Percentiles rank a stretch among this genome's conserved stretches.
Evolutionary conservation across 2,888 invertebrate species (phyloP).

Genomic region (Alentia gelatinosa): DNA sequence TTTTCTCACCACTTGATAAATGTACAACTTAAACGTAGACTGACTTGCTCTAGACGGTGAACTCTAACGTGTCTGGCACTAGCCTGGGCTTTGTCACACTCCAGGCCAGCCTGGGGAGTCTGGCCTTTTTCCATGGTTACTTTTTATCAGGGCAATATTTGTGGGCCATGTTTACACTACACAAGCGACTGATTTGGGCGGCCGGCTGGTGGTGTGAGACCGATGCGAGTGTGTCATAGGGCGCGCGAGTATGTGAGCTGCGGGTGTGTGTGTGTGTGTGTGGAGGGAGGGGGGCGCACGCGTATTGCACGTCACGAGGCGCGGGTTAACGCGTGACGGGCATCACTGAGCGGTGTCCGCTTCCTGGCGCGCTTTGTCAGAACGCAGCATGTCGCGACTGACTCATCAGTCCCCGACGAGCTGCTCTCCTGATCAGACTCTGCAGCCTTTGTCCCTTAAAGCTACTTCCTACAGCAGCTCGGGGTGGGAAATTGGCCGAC

Average conservation of each 20-base stretch:
- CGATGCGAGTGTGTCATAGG: not conserved
- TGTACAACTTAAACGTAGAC: no score
- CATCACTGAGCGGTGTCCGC: not conserved
- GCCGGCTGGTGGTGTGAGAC: not conserved
- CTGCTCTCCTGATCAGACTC: not conserved
- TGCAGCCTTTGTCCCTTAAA: not conserved
- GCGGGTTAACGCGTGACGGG: not conserved
- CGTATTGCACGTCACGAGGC: not conserved
- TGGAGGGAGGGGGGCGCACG: no score
- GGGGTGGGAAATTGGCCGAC: not conserved
- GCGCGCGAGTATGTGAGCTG: not conserved
- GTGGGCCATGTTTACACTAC: not conserved
- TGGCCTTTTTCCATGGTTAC: not conserved
- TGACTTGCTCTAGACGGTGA: no score
- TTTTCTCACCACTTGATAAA: no score
- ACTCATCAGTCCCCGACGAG: slow-evolving; percentile 1
- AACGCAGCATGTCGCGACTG: not conserved
- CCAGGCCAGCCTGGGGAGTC: not conserved
- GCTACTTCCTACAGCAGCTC: not conserved
- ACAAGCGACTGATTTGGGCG: not conserved
- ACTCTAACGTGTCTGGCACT: no score
- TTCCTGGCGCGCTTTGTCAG: not conserved
- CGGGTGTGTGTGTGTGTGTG: not conserved
- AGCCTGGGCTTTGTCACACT: no score
- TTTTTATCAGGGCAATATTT: not conserved